Base-by-base conservation (phyloP, 2,113 vertebrate species). In the Murina feae region DNA sequence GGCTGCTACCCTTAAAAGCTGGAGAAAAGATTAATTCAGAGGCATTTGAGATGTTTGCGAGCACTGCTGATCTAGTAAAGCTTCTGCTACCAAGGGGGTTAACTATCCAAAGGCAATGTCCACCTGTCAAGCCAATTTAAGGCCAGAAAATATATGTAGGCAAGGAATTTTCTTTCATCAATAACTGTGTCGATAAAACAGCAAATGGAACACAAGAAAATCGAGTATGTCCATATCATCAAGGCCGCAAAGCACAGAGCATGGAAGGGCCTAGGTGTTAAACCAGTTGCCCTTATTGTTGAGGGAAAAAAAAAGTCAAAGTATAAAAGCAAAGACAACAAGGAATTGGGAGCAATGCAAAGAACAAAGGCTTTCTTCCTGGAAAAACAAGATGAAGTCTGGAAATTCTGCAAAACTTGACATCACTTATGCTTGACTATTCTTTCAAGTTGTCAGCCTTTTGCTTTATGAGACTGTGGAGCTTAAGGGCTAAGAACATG, bases 101-200 rank as follows among this genome's bases (percentile, higher is more conserved):
- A 96, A 95, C 81, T 89, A 37, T 93, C 65, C 65, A 92, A 91
- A 96, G 49, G 74, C 88, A 93, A 90, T 90, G 42, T 63, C 44
- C 63, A 79, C 30, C 18, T 0, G 2, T 82, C 81, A 95, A 92
- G 44, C 42, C 63, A 88, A 51, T 79, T 90, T 90, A 88, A 97
- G 75, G 44, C 58, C 90, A 88, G 90, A 88, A 35, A 95, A 93
- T 37, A 37, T 68, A 97, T 82, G 60, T 94, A 42, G 42, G 68
- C 81, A 96, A 93, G 75, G 55, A 86, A 25, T 71, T 86, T 91
- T 91, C 79, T 91, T 97, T 85, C 79, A 74, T 96, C 88, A 95
- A 94, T 82, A 90, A 60, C 25, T 75, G 14, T 79, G 51, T 82
- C 58, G 4, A 96, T 96, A 81, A 93, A 88, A 91, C 42, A 93